A percentile compares a stretch with the other conserved stretches of the same genome.
phyloP scores from a whole-genome alignment of 37 sponge, comb jelly and placozoan species.

The Haliclona indistincta region DNA sequence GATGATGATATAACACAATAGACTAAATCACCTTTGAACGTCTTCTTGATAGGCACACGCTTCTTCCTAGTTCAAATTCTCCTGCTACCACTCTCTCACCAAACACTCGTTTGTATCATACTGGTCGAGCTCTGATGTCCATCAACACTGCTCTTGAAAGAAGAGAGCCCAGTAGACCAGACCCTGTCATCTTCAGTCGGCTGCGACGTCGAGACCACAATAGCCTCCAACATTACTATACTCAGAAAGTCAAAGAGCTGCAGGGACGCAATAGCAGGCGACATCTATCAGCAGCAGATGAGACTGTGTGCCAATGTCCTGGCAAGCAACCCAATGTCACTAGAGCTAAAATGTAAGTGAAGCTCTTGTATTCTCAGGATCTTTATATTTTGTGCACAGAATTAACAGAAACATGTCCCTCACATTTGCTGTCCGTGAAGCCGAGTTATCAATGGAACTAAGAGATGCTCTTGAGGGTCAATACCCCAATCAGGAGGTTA shows the following conservation, averaged over 20 bases:
- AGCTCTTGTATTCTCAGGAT: no score
- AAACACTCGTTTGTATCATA: background rate
- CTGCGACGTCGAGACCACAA: background rate
- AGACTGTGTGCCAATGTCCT: no score
- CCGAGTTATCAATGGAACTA: no score
- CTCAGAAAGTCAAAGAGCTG: background rate
- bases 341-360: no score
- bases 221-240: background rate
- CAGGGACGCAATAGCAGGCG: background rate
- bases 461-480: no score
- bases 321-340: no score
- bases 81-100: background rate
- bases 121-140: constrained; percentile 24
- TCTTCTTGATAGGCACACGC: no score
- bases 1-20: background rate
- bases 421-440: no score
- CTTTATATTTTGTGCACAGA: no score
- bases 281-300: background rate
- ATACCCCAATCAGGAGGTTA: no score
- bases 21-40: no score
- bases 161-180: background rate
- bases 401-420: no score
- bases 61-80: background rate
- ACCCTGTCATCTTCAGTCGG: background rate
- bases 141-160: background rate